Percentiles rank a stretch among this genome's conserved stretches.
Evolutionary conservation across 2,797 vertebrate genomes (phyloP).

Genomic region (Fundulus diaphanus): DNA sequence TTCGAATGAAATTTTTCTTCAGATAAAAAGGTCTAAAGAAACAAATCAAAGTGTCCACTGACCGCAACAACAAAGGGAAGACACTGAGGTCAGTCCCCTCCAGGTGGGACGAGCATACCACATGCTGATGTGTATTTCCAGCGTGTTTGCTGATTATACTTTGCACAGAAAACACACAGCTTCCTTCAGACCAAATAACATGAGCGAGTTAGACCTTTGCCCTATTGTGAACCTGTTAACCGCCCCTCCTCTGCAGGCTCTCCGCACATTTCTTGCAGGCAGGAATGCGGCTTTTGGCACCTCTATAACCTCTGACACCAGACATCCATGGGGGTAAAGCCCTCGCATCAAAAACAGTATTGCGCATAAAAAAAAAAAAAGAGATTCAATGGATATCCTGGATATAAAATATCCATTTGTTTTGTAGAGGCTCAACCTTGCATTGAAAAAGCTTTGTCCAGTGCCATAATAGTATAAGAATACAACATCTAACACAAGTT

Average conservation of each 20-base stretch:
- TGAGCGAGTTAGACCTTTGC: constrained; percentile 56
- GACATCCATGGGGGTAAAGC: constrained; percentile 15
- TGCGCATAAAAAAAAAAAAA: not conserved
- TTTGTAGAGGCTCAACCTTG: not conserved
- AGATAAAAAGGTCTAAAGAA: not conserved
- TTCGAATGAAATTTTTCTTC: not conserved
- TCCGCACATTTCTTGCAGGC: constrained; percentile 13
- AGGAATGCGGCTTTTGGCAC: constrained; percentile 41
- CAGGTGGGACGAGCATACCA: constrained; percentile 41
- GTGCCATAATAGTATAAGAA: constrained; percentile 1
- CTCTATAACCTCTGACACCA: constrained; percentile 24
- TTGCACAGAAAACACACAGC: constrained; percentile 3
- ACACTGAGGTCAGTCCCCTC: constrained; percentile 47
- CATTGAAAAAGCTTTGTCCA: not conserved
- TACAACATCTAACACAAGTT: not conserved
- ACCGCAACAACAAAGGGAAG: not conserved
- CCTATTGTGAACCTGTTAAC: constrained; percentile 54
- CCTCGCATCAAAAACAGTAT: constrained; percentile 11
- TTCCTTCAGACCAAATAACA: constrained; percentile 22
- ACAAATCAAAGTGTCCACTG: not conserved
- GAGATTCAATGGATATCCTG: not conserved
- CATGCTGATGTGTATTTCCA: constrained; percentile 25
- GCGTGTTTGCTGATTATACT: constrained; percentile 1
- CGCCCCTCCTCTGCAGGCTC: constrained; percentile 9
- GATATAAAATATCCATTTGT: not conserved